A percentile compares a stretch with the other conserved stretches of the same genome.
phyloP scores from a whole-genome alignment of 2,888 invertebrate genomes.

The Leptopilina syphax region DNA sequence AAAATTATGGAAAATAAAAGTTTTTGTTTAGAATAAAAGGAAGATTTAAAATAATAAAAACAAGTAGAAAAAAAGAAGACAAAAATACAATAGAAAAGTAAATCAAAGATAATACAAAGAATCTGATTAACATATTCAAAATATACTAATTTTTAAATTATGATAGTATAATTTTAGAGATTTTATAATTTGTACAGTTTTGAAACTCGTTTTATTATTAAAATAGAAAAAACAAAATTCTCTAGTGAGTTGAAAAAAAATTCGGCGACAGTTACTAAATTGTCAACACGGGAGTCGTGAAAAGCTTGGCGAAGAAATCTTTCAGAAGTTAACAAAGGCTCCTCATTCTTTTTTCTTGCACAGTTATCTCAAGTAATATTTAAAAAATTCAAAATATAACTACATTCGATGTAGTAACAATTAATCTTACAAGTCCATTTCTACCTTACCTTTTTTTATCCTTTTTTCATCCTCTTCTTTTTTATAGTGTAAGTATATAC shows the following conservation, averaged over 20 bases:
- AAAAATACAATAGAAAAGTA: too few species aligned
- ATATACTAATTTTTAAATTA: too few species aligned
- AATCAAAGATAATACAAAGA: too few species aligned
- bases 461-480: background rate
- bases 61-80: too few species aligned
- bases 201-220: slow-evolving; percentile 33
- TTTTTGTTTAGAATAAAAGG: too few species aligned
- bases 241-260: slow-evolving; percentile 13
- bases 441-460: background rate
- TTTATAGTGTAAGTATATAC: background rate
- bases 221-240: background rate
- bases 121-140: too few species aligned
- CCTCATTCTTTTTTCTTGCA: slow-evolving; percentile 4
- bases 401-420: background rate
- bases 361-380: slow-evolving; percentile 24
- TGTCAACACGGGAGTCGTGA: slow-evolving; percentile 29
- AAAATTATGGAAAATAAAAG: too few species aligned
- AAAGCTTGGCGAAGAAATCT: slow-evolving; percentile 27
- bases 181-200: background rate
- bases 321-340: slow-evolving; percentile 27
- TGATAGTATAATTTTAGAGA: too few species aligned
- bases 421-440: slow-evolving; percentile 8
- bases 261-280: slow-evolving; percentile 31
- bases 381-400: slow-evolving; percentile 4
- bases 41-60: too few species aligned